Conservation (phyloP, 2,797 vertebrate genomes). For the Emydoidea blandingii region DNA sequence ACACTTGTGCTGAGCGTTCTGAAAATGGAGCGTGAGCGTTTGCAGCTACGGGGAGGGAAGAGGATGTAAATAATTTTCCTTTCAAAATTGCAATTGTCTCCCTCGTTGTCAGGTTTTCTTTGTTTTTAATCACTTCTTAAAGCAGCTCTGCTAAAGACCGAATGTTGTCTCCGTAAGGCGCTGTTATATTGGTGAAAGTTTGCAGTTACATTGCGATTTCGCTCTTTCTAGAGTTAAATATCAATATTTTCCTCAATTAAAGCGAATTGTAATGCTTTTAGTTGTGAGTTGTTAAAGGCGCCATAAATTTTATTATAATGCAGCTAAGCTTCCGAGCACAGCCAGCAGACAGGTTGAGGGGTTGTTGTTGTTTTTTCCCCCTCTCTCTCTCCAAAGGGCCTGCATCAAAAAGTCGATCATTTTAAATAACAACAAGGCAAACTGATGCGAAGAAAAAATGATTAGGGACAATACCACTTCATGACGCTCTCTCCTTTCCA, state of each 20-base stretch:
- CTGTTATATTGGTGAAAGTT: conserved; percentile 68
- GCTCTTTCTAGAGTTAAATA: conserved; percentile 77
- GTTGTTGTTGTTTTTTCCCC: conserved; percentile 53
- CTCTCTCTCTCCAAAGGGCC: conserved; percentile 39
- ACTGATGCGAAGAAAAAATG: conserved; percentile 58
- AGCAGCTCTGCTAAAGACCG: conserved; percentile 72
- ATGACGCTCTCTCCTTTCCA: conserved; percentile 22
- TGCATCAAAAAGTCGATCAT: conserved; percentile 63
- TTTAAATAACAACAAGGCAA: conserved; percentile 65
- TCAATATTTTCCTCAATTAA: conserved; percentile 84
- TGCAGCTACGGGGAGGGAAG: not conserved
- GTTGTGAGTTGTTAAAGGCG: conserved; percentile 79
- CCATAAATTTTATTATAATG: conserved; percentile 77
- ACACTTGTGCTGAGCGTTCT: conserved; percentile 34
- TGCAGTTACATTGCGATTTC: conserved; percentile 77
- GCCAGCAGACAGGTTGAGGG: conserved; percentile 61
- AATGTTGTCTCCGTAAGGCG: conserved; percentile 44
- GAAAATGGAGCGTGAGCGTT: not conserved
- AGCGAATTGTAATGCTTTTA: conserved; percentile 79
- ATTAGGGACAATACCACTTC: conserved; percentile 29
- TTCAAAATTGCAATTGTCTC: conserved; percentile 32
- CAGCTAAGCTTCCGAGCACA: conserved; percentile 62
- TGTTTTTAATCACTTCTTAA: conserved; percentile 77
- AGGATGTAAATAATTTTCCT: conserved; percentile 47
- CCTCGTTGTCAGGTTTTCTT: conserved; percentile 64